Evolutionary conservation across 2,797 vertebrate species (phyloP).

Genomic region (Loris lydekkerianus): DNA sequence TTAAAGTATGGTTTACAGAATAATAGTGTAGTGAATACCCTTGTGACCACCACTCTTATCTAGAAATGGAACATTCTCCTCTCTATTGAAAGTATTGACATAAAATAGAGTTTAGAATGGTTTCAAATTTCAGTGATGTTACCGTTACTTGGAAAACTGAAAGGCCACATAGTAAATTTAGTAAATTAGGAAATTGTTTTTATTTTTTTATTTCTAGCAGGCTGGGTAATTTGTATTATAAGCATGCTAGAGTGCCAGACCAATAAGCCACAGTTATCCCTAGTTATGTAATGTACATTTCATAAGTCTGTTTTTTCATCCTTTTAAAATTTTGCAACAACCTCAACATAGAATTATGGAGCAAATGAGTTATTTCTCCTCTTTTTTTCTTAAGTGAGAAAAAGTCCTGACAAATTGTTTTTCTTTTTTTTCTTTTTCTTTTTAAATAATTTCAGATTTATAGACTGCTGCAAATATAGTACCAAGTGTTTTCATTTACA

Average conservation of each 20-base stretch:
- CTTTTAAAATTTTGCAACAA: not conserved
- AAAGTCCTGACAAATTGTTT: constrained; percentile 10
- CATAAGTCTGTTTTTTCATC: constrained; percentile 18
- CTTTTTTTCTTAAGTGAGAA: not conserved
- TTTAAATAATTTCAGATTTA: constrained; percentile 55
- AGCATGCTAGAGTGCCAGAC: not conserved
- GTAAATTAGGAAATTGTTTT: not conserved
- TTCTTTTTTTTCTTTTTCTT: not conserved
- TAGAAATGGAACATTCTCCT: not conserved
- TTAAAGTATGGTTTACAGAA: not conserved
- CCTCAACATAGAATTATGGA: constrained; percentile 25
- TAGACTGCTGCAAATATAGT: not conserved
- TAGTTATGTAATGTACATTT: constrained; percentile 35
- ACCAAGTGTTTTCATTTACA: not conserved
- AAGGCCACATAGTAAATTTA: not conserved
- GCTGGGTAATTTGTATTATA: constrained; percentile 16
- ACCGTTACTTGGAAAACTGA: constrained; percentile 38
- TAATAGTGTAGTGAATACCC: not conserved
- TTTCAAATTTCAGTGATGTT: constrained; percentile 37
- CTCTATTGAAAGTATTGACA: constrained; percentile 6
- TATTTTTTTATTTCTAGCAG: not conserved
- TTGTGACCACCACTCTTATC: not conserved
- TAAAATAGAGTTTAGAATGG: not conserved
- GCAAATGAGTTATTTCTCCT: not conserved
- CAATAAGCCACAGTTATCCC: constrained; percentile 1